Percentiles rank a stretch among this genome's conserved stretches.
phyloP scores from a whole-genome alignment of 1,140 invertebrate species.

The Rhynchophorus ferrugineus region DNA sequence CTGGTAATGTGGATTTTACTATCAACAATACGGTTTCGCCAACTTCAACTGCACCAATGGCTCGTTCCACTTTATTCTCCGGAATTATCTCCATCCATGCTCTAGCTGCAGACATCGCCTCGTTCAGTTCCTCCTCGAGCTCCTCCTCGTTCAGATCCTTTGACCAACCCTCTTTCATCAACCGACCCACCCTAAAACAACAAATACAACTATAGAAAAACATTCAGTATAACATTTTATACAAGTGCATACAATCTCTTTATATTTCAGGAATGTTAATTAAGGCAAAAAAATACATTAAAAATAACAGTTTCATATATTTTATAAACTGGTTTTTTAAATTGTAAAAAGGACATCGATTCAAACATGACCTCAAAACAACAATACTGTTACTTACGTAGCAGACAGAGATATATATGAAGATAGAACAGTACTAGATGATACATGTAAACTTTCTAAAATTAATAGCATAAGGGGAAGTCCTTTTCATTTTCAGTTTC shows the following conservation, averaged over 20 bases:
- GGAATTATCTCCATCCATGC: constrained; percentile 66
- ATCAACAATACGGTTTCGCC: constrained; percentile 62
- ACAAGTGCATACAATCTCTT: background rate
- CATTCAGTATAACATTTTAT: background rate
- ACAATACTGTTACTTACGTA: no score
- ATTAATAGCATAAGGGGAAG: no score
- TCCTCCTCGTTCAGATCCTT: constrained; percentile 23
- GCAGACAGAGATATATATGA: no score
- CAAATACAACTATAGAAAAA: background rate
- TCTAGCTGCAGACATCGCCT: constrained; percentile 43
- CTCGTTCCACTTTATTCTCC: constrained; percentile 36
- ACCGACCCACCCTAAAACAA: constrained; percentile 28
- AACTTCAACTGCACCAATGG: constrained; percentile 51
- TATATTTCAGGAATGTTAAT: no score
- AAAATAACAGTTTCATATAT: no score
- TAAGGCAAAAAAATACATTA: no score
- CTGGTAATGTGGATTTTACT: constrained; percentile 59
- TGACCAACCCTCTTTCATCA: constrained; percentile 30
- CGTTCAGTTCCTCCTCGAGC: constrained; percentile 28
- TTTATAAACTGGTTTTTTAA: no score
- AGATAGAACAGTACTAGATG: no score
- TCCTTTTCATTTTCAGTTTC: no score
- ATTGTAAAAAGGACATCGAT: no score
- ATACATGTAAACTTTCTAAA: no score
- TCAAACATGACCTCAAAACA: no score